Evolutionary conservation across 2,888 invertebrate genomes (phyloP), one percentile per base, ranked within the genome.

Genomic region (Idaea dimidiata): DNA sequence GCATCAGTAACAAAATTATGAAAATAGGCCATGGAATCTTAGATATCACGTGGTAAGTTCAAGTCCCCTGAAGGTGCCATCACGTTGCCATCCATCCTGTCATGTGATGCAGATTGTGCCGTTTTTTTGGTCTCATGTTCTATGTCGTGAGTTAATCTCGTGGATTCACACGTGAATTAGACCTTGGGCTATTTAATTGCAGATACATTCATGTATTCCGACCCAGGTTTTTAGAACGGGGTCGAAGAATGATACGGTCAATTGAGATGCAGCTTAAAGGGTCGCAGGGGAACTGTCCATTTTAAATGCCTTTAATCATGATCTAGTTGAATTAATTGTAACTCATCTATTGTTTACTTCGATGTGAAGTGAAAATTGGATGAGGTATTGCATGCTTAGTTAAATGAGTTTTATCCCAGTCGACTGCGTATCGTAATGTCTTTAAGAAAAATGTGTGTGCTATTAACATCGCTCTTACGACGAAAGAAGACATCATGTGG

Each of bases 161-260:
- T 78, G 77, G 56, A 62, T 2, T 10, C 62, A 59, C 85, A 83
- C 83, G 86, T 84, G 87, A 64, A 58, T 55, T 58, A 62, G 77
- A 77, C 85, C 87, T 84, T 82, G 81, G 67, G 31, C 68, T 72
- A 72, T 69, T 72, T 74, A 62, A 62, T 69, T 70, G 67, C 67
- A 67, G 59, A 70, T 69, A 64, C 63, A 74, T 75, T 84, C 78
- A 88, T 89, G 24, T 81, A 86, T 87, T 81, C 79, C 66, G 66
- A 61, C 57, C 65, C 78, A 73, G 74, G 75, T 83, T 84, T 87
- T 80, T 74, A 84, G 81, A 75, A 66, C 80, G 67, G 73, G 78
- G 75, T 73, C 62, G 18, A 57, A 62, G 57, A 31, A 24, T 14
- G 17, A 32, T 59, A 6, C 63, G 57, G 57, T 32, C 57, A 58